Base-by-base conservation (phyloP, 2,888 invertebrate genomes). In the Asteroscopus sphinx region DNA sequence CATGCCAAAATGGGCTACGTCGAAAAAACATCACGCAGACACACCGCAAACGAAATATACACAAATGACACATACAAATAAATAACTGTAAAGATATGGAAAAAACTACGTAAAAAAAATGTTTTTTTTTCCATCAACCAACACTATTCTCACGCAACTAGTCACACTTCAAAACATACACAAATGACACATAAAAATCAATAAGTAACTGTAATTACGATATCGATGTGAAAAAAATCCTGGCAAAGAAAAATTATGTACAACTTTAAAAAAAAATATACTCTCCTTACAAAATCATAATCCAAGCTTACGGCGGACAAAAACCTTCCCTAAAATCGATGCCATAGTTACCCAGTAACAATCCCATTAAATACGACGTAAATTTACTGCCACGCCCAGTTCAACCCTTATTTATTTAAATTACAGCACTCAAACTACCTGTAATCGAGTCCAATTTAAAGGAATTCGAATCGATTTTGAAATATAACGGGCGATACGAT, bases 371-470 rank as follows among this genome's bases (percentile, higher is more conserved):
- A 81, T 72, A 46, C 62, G 83, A 81, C 84, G 64, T 68, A 60
- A 76, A 88, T 88, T 85, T 87, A 88, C 77, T 76, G 72, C 60
- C 70, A 51, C 58, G 52, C 62, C 64, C 69, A 64, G 62, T 61
- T 64, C 79, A 76, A 74, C 82, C 84, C 83, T 83, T 83, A 82
- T 82, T 86, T 84, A 85, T 82, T 85, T 82, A 82, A 83, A 86
- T 82, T 78, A 85, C 81, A 68, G 79, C 79, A 75, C 79, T 68
- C 65, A 78, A 77, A 63, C 65, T 71, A 76, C 80, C 83, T 73
- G 77, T 77, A 80, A 83, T 79, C 76, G 73, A 68, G 48, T 52
- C 45, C 74, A 62, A 71, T 73, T 70, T 76, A 72, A 69, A 69
- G 60, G 69, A 63, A 69, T 63, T 41, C 60, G 15, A 73, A 71